Evolutionary conservation across 2,113 vertebrate species (phyloP), one percentile per base, ranked within the genome.

Genomic region (Myodes glareolus): DNA sequence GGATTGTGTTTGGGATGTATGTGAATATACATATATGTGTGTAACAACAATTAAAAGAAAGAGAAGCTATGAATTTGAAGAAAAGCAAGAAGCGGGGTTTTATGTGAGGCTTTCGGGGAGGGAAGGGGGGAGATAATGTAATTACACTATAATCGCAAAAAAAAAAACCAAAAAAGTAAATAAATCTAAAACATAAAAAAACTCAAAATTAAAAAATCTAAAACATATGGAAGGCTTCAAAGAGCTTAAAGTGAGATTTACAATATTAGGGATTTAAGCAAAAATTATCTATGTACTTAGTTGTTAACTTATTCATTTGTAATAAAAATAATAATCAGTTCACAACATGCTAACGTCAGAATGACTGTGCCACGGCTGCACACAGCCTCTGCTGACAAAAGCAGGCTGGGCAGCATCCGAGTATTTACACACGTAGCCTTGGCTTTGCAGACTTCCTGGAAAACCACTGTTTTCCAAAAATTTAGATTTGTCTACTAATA

Each of bases 401-500:
- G 36, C 31, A 80, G 47, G 33, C 33, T 85, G n/a, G 16, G 42
- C 39, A 42, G 25, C 3, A 5, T 88, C 68, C 70, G 23, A 70
- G 36, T 63, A 70, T 55, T 72, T 65, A 84, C 39, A 17, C 58
- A 39, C 50, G 76, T 4, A 77, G 42, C 36, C 76, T 88, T 84
- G 68, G n/a, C 31, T 27, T 94, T 94, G 39, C 4, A 88, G 68
- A 78, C 68, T 85, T 77, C 7, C 58, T 85, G 68, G 19, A 87
- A 77, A 88, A 96, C 45, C n/a, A 47, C 52, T 61, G 8, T 63
- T 92, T 70, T 85, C 78, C 36, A 61, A 96, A 39, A 68, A 58
- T 50, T 76, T 73, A 36, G 65, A 27, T 65, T 86, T 88, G 7
- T 45, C 27, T 65, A 63, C 58, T 29, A 63, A 45, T 63, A 85